Percentiles rank a stretch among this genome's conserved stretches.
Evolutionary conservation across 23 tunicate species (phyloP).

Genomic region (Clavelina lepadiformis): DNA sequence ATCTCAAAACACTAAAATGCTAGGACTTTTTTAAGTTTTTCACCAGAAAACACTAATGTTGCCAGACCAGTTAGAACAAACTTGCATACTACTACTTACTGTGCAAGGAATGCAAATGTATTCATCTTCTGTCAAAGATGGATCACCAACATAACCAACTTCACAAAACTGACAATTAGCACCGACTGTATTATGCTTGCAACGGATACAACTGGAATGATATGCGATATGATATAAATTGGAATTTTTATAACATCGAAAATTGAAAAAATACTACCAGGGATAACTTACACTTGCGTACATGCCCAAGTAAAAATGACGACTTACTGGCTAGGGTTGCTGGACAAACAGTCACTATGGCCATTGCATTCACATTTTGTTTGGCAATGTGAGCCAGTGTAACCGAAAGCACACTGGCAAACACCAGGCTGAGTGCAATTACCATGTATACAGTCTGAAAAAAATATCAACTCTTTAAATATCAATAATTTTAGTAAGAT

Average conservation of each 20-base stretch:
- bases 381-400: conserved; percentile 34
- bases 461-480: no score
- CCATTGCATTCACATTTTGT: conserved; percentile 48
- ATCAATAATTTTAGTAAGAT: no score
- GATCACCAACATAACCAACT: conserved; percentile 53
- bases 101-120: conserved; percentile 23
- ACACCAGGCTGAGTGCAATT: conserved; percentile 32
- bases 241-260: no score
- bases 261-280: background rate
- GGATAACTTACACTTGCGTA: background rate
- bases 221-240: no score
- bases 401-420: conserved; percentile 58
- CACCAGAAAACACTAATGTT: no score
- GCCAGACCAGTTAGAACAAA: conserved; percentile 17
- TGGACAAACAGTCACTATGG: conserved; percentile 37
- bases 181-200: conserved; percentile 58
- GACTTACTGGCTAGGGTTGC: background rate
- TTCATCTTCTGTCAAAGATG: background rate
- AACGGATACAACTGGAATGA: conserved; percentile 36
- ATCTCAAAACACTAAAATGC: no score
- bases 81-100: conserved; percentile 10
- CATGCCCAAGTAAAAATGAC: background rate
- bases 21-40: no score
- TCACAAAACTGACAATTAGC: conserved; percentile 36
- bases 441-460: conserved; percentile 64